phyloP scores from a whole-genome alignment of 2,113 vertebrate species.

The Dascyllus trimaculatus region DNA sequence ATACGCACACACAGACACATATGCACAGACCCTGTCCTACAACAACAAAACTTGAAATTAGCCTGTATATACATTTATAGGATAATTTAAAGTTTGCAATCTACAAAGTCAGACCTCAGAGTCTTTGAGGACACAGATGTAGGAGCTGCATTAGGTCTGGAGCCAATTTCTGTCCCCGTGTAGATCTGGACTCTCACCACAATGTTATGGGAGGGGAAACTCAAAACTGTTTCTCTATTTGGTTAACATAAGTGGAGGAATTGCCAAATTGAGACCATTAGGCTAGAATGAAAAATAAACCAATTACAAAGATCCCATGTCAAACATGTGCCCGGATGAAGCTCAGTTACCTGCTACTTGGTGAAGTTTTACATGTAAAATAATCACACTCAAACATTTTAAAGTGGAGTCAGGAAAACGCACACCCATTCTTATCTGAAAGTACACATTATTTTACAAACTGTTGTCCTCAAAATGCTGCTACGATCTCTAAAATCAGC shows the following conservation, averaged over 20 bases:
- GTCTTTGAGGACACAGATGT: slow-evolving; percentile 80
- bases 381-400: neutral
- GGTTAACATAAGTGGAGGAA: slow-evolving; percentile 59
- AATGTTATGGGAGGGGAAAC: slow-evolving; percentile 72
- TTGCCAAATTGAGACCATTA: slow-evolving; percentile 56
- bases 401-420: neutral
- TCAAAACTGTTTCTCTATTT: slow-evolving; percentile 65
- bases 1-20: slow-evolving; percentile 20
- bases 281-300: slow-evolving; percentile 65
- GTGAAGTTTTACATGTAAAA: neutral
- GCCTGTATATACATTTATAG: slow-evolving; percentile 72
- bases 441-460: neutral
- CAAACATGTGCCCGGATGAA: slow-evolving; percentile 3
- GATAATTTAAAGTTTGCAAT: slow-evolving; percentile 78
- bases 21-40: slow-evolving; percentile 18
- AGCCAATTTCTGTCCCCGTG: slow-evolving; percentile 71
- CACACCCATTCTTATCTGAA: neutral
- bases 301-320: slow-evolving; percentile 31
- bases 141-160: slow-evolving; percentile 64
- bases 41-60: slow-evolving; percentile 59
- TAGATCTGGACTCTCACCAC: slow-evolving; percentile 64
- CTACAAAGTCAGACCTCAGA: slow-evolving; percentile 80
- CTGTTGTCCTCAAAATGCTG: neutral
- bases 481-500: neutral
- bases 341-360: slow-evolving; percentile 9